phyloP scores from a whole-genome alignment of 2,797 vertebrate genomes.

The Chromis chromis region DNA sequence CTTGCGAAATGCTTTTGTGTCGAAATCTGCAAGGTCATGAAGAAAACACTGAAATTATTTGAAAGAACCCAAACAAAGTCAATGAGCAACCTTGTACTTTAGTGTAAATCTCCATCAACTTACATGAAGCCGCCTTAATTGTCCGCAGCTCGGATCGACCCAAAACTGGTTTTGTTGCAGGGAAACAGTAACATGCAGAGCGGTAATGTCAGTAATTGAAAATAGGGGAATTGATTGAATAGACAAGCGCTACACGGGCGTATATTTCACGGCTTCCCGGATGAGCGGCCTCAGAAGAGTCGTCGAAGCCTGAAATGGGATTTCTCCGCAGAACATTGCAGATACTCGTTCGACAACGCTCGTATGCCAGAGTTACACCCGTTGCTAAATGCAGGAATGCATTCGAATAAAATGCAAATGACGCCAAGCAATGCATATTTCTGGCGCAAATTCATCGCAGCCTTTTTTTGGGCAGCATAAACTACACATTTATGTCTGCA shows the following conservation, averaged over 20 bases:
- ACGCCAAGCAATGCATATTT: constrained; percentile 26
- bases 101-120: constrained; percentile 17
- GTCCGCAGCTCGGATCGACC: constrained; percentile 36
- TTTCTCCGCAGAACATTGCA: constrained; percentile 79
- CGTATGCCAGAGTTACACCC: constrained; percentile 53
- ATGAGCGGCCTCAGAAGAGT: constrained; percentile 72
- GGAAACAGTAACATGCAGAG: constrained; percentile 42
- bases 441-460: constrained; percentile 21
- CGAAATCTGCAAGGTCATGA: constrained; percentile 9
- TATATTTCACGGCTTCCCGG: constrained; percentile 76
- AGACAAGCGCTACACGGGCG: constrained; percentile 73
- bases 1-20: not conserved
- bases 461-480: constrained; percentile 18
- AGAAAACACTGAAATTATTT: not conserved
- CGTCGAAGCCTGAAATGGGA: constrained; percentile 84
- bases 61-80: not conserved
- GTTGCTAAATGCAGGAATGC: constrained; percentile 58
- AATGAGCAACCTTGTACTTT: not conserved
- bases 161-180: constrained; percentile 38
- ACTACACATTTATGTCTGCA: constrained; percentile 14
- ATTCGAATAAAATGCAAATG: constrained; percentile 65
- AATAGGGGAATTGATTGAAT: constrained; percentile 81
- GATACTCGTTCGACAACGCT: constrained; percentile 65
- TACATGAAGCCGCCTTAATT: constrained; percentile 30
- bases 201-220: constrained; percentile 77